A percentile compares a stretch with the other conserved stretches of the same genome.
These are phyloP conservation scores for Callyntrura guangdongensis DNA, from an alignment of 2,888 invertebrate genomes.

Conservation along the genomic window DNA sequence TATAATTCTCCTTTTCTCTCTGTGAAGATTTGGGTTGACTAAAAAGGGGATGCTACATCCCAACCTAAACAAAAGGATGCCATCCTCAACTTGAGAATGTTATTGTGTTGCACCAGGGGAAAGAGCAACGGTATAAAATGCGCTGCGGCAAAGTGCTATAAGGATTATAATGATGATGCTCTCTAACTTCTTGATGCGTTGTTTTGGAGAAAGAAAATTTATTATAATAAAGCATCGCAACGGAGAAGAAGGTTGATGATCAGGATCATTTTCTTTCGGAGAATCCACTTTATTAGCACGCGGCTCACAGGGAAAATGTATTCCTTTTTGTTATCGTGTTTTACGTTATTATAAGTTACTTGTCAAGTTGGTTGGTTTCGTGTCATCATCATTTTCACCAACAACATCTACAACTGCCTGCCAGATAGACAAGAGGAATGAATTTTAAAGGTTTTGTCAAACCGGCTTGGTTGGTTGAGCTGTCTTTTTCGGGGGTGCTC, in stretches of 20 bases:
- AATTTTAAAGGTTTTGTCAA: slow-evolving; percentile 61
- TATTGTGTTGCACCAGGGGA: neutral
- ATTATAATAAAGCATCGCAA: neutral
- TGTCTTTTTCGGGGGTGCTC: neutral
- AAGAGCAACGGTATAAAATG: slow-evolving; percentile 22
- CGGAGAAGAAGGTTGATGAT: neutral
- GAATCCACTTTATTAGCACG: slow-evolving; percentile 70
- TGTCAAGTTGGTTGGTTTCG: slow-evolving; percentile 52
- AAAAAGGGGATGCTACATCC: slow-evolving; percentile 21
- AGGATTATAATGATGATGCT: neutral
- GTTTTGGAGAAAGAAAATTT: neutral
- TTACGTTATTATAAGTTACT: slow-evolving; percentile 50
- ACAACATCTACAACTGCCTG: too few relatives aligned
- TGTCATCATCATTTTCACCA: slow-evolving; percentile 64
- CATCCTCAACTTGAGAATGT: neutral
- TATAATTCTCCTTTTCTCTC: slow-evolving; percentile 21
- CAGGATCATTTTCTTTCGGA: slow-evolving; percentile 17
- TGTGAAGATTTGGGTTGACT: neutral
- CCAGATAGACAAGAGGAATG: neutral
- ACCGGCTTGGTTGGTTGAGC: neutral
- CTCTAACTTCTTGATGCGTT: neutral
- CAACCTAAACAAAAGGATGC: slow-evolving; percentile 54
- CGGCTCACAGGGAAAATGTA: neutral
- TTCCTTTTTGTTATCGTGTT: slow-evolving; percentile 61
- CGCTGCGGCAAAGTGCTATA: neutral